These are phyloP conservation scores for Calliphora vicina DNA, from an alignment of 1,140 invertebrate genomes.

Conservation along the genomic window DNA sequence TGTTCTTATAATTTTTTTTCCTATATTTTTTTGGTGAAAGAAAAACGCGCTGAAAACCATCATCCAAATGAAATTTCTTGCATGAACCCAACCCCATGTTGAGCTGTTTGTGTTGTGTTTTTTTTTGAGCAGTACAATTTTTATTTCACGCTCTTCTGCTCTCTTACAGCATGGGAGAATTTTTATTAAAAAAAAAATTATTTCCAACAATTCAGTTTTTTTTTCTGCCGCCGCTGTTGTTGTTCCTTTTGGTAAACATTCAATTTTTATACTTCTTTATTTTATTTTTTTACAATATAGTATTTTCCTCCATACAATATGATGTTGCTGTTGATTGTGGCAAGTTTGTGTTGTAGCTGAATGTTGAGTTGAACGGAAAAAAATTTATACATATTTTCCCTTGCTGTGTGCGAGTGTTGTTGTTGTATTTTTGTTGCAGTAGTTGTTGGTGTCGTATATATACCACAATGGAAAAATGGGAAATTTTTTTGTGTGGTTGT, in stretches of 20 bases:
- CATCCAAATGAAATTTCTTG: background rate
- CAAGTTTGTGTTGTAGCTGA: slow-evolving; percentile 9
- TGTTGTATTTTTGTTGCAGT: slow-evolving; percentile 17
- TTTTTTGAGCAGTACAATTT: background rate
- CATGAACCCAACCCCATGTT: background rate
- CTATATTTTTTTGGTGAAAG: background rate
- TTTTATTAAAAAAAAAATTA: background rate
- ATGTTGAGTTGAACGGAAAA: background rate
- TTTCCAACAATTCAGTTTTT: background rate
- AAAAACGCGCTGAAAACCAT: too few species aligned
- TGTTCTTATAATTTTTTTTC: background rate
- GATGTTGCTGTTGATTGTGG: slow-evolving; percentile 3
- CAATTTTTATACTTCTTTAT: background rate
- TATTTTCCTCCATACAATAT: background rate
- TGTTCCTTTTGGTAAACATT: background rate
- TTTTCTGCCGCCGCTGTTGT: background rate
- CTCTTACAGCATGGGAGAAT: background rate
- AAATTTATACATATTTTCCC: background rate
- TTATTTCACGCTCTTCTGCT: background rate
- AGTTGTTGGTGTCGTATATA: slow-evolving; percentile 27
- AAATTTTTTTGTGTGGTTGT: slow-evolving; percentile 63
- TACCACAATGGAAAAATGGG: slow-evolving; percentile 63
- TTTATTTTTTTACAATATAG: slow-evolving; percentile 10
- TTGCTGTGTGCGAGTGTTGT: background rate
- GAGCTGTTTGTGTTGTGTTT: slow-evolving; percentile 2